Evolutionary conservation across 2,888 invertebrate species (phyloP), one percentile per base, ranked within the genome.

Genomic region (Trissoscelio sp.): DNA sequence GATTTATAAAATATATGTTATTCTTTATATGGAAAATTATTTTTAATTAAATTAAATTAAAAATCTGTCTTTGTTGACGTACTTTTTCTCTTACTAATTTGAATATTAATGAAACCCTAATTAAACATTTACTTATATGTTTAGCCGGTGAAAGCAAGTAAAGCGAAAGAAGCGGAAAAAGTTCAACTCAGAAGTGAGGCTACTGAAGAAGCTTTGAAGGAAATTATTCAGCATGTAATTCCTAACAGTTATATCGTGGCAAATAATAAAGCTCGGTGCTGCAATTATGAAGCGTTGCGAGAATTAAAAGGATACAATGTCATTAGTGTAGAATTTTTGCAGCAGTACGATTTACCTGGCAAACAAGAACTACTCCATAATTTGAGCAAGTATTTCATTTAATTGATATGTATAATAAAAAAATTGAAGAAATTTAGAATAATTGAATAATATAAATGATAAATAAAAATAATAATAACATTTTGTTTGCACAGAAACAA

Each of bases 181-280:
- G 77, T 77, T 7, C 79, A 81, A 2, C 81, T 82, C n/a, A 88
- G 85, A 80, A 87, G 87, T 69, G 88, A 86, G 24, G 89, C 90
- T 86, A 87, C 89, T 2, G 90, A 92, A 72, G 91, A 92, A 85
- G 91, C 92, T 6, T 74, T 92, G 31, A 89, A 87, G 18, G 91
- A 91, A 83, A 90, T 92, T 31, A 73, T 84, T 3, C 84, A 86
- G 55, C 91, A 91, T 46, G 89, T 91, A 22, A 82, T 87, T 64
- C 90, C 91, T 4, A 92, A 91, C 22, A 92, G 92, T 75, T 92
- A 88, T 39, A 88, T 92, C 22, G 91, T 92, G 6, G 92, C 92
- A 4, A 92, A 91, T 82, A 88, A 83, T 79, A 84, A 87, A 83
- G 89, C 90, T 28, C 86, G 88, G 22, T 90, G 89, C 72, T 92